Base-by-base conservation (phyloP, 1,140 invertebrate genomes). In the Plutomurus gul region DNA sequence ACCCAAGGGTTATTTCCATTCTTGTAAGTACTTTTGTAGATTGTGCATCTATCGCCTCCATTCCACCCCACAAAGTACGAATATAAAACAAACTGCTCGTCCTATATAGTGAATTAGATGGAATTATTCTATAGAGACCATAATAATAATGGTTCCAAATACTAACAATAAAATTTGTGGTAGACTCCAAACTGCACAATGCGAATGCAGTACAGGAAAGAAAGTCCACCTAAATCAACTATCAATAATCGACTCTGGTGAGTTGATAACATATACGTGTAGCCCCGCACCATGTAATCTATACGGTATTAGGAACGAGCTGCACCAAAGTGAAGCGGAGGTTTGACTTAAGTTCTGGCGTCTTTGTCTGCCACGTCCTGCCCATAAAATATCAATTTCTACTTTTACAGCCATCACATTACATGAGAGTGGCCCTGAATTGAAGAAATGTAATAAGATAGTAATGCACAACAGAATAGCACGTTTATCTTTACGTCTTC, bases 301-400 rank as follows among this genome's bases (percentile, higher is more conserved):
- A n/a, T 51, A 51, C 13, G 18, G 18, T 51, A 25, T 18, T 10
- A 51, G 47, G 11, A 25, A 25, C 25, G 25, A 51, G n/a, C 25
- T 30, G 13, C 25, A 20, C 11, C 22, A 56, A 30, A 60, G 51
- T 33, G 27, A 65, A 65, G 56, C 56, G 25, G 0, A 27, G 25
- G n/a, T n/a, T n/a, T 30, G 56, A 65, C 56, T 65, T 65, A 33
- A 65, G 56, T 30, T 65, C 56, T 65, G 27, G 25, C 56, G 56
- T 65, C 56, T 65, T 65, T 65, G 56, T 65, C 56, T 65, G 56
- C 56, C 56, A 65, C 56, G 56, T 65, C 56, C 56, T 33, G 56
- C 56, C 56, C 56, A 65, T 65, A 65, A 65, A 65, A 65, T 65
- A 65, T 65, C 56, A 65, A 65, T 65, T 65, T 65, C 56, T 65